Evolutionary conservation across 2,113 vertebrate species (phyloP).

Genomic region (Triplophysa dalaica): DNA sequence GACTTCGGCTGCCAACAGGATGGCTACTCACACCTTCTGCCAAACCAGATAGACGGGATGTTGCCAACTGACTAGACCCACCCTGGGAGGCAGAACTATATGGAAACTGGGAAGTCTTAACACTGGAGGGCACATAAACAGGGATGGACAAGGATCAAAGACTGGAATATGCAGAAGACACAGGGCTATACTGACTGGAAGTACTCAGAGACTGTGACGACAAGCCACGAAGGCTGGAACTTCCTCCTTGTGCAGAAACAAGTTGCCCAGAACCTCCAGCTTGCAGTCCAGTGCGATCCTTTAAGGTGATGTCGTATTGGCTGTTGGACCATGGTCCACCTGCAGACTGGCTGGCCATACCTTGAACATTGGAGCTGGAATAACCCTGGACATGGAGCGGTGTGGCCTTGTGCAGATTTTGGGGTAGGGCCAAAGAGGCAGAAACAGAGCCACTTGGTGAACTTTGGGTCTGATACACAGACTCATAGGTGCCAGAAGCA

Average conservation of each 20-base stretch:
- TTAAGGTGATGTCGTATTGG: background rate
- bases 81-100: background rate
- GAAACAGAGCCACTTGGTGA: too few relatives aligned
- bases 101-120: too few relatives aligned
- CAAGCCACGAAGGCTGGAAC: background rate
- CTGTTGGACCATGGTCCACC: background rate
- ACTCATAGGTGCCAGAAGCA: too few relatives aligned
- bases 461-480: too few relatives aligned
- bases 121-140: background rate
- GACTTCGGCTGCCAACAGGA: too few relatives aligned
- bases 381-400: background rate
- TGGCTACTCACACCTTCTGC: too few relatives aligned
- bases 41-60: too few relatives aligned
- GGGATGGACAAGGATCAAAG: background rate
- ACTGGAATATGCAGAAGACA: background rate
- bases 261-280: too few relatives aligned
- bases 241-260: background rate
- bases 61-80: background rate
- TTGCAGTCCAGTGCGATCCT: too few relatives aligned
- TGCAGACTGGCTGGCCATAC: background rate
- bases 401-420: background rate
- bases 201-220: background rate
- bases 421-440: too few relatives aligned
- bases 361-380: too few relatives aligned
- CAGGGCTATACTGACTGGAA: background rate